Percentiles rank a stretch among this genome's conserved stretches.
These are phyloP conservation scores for Mycteria americana DNA, from an alignment of 2,797 vertebrate genomes.

Conservation along the genomic window DNA sequence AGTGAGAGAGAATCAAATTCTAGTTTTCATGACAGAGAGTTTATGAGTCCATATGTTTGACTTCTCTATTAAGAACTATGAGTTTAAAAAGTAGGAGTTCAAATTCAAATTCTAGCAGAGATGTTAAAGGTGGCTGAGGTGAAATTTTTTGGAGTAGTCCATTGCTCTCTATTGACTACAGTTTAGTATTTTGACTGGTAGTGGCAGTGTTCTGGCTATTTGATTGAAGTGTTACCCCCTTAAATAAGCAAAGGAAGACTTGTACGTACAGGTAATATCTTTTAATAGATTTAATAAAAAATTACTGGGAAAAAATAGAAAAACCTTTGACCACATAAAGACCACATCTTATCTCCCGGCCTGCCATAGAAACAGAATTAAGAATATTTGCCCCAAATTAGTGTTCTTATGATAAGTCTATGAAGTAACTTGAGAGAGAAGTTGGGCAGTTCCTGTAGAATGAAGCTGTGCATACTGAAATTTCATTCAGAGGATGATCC, in stretches of 20 bases:
- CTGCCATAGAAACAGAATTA: background rate
- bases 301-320: background rate
- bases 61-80: background rate
- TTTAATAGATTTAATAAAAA: background rate
- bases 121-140: background rate
- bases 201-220: background rate
- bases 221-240: background rate
- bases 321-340: background rate
- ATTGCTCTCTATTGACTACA: background rate
- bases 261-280: background rate
- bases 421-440: background rate
- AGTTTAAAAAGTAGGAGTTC: background rate
- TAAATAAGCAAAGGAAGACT: background rate
- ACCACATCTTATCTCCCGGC: background rate
- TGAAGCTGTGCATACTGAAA: background rate
- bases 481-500: background rate
- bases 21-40: background rate
- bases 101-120: background rate
- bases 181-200: background rate
- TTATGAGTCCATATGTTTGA: background rate
- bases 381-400: background rate
- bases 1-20: background rate
- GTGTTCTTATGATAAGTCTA: background rate
- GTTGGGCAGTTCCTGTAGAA: background rate
- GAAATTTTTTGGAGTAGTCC: background rate